Conservation (phyloP, 1,140 invertebrate species). For the Ridgeia piscesae region DNA sequence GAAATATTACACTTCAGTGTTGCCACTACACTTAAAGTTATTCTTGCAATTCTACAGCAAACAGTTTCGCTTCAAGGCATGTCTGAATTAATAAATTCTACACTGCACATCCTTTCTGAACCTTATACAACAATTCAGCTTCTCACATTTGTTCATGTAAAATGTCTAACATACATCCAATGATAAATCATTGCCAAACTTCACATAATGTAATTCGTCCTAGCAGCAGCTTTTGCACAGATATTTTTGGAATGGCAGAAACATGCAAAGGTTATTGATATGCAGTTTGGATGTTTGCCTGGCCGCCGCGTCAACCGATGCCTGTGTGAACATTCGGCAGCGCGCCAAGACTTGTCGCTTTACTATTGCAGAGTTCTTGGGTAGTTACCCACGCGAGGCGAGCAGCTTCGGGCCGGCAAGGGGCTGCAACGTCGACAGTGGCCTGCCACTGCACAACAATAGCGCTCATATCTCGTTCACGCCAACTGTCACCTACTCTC, state of each 20-base stretch:
- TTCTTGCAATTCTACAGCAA: no score
- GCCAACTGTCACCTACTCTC: constrained; percentile 15
- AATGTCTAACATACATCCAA: neutral
- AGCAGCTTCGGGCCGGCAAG: constrained; percentile 15
- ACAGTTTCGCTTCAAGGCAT: no score
- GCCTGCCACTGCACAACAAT: constrained; percentile 12
- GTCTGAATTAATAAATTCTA: no score
- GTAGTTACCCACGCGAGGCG: constrained; percentile 8
- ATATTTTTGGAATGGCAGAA: neutral
- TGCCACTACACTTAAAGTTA: no score
- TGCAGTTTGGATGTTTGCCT: neutral
- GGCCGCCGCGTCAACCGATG: no score
- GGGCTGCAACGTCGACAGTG: constrained; percentile 11
- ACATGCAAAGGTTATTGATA: neutral
- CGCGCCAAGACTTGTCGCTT: neutral
- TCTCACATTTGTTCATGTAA: neutral
- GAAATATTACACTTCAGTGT: no score
- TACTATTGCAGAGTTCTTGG: constrained; percentile 8
- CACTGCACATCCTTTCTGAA: no score
- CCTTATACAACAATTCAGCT: no score
- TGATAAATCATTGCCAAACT: neutral
- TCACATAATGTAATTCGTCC: neutral
- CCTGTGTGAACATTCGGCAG: neutral
- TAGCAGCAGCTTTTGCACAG: neutral
- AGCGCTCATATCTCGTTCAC: constrained; percentile 11